These are phyloP conservation scores for Aplodontia rufa DNA, from an alignment of 2,113 vertebrate species.

Conservation along the genomic window DNA sequence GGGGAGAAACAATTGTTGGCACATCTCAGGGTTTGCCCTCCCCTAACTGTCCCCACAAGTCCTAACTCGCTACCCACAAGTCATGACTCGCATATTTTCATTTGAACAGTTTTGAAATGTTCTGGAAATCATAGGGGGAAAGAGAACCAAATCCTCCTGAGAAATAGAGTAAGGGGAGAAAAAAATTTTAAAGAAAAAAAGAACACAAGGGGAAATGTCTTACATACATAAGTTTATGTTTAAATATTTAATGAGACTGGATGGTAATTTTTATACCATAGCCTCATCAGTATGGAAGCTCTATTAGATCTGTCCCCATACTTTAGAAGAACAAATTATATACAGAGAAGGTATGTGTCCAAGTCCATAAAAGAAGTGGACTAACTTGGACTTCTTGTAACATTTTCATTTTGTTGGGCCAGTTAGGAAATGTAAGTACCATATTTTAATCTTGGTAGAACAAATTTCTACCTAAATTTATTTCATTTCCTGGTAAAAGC, in stretches of 20 bases:
- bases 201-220: slow-evolving; percentile 35
- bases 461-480: slow-evolving; percentile 41
- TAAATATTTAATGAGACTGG: neutral
- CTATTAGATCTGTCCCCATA: neutral
- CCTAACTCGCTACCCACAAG: slow-evolving; percentile 77
- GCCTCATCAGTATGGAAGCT: neutral
- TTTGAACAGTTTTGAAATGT: slow-evolving; percentile 78
- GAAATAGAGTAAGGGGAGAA: slow-evolving; percentile 15
- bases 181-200: neutral
- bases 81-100: slow-evolving; percentile 79
- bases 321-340: neutral
- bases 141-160: slow-evolving; percentile 75
- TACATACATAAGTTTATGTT: neutral
- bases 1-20: slow-evolving; percentile 83
- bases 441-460: slow-evolving; percentile 31
- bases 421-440: slow-evolving; percentile 38
- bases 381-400: neutral
- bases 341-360: neutral
- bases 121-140: slow-evolving; percentile 71
- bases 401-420: neutral
- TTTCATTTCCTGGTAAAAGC: neutral
- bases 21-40: slow-evolving; percentile 67
- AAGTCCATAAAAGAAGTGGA: slow-evolving; percentile 13
- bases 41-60: slow-evolving; percentile 73
- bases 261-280: slow-evolving; percentile 21